phyloP scores from a whole-genome alignment of 1,140 invertebrate species.

The Dendrolimus punctatus region DNA sequence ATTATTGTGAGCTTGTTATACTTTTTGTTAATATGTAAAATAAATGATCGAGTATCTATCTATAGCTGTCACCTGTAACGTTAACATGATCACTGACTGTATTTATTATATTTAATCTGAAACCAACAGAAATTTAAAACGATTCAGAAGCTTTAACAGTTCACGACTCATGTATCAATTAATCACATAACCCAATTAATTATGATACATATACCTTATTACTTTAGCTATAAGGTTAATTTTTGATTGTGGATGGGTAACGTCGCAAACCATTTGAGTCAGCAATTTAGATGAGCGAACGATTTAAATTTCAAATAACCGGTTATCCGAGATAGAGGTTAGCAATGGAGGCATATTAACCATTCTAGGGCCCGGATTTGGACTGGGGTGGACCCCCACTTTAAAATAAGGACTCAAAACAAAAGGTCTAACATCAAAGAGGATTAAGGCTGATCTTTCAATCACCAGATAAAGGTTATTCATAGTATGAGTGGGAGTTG shows the following conservation, averaged over 20 bases:
- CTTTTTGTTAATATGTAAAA: no score
- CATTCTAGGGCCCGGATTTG: conserved; percentile 8
- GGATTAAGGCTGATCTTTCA: no score
- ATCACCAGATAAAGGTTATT: no score
- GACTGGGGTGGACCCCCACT: no score
- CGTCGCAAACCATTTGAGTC: conserved; percentile 35
- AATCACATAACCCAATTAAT: background rate
- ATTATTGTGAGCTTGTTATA: no score
- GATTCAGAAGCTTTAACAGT: conserved; percentile 8
- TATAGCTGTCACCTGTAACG: no score
- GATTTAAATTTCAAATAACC: conserved; percentile 59
- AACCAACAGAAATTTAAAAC: conserved; percentile 6
- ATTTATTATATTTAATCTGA: no score
- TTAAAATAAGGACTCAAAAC: no score
- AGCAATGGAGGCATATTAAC: conserved; percentile 38
- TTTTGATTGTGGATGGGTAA: conserved; percentile 25
- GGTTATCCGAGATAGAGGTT: conserved; percentile 43
- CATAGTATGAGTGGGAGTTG: no score
- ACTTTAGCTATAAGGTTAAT: conserved; percentile 15
- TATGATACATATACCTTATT: conserved; percentile 4
- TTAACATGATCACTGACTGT: no score
- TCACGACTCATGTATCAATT: conserved; percentile 16
- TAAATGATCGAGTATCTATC: no score
- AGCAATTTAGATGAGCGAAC: conserved; percentile 35
- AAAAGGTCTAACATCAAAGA: no score